A percentile compares a stretch with the other conserved stretches of the same genome.
Evolutionary conservation across 2,113 vertebrate genomes (phyloP).

Genomic region (Serinus canaria): DNA sequence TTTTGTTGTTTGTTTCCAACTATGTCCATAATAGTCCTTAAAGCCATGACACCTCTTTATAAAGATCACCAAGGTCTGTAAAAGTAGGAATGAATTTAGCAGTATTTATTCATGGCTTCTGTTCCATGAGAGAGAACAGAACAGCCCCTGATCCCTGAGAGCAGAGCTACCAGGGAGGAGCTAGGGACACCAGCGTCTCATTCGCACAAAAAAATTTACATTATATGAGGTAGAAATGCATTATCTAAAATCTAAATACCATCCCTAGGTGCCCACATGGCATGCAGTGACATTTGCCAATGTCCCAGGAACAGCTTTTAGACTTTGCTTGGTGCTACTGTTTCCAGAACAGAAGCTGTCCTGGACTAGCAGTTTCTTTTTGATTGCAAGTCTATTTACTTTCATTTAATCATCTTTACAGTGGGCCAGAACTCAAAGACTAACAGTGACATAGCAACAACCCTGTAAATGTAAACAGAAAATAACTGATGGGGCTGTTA

Average conservation of each 20-base stretch:
- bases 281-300: not conserved
- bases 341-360: not conserved
- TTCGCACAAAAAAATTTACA: not conserved
- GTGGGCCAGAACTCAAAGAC: not conserved
- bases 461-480: not conserved
- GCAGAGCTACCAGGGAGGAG: not conserved
- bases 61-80: not conserved
- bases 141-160: not conserved
- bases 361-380: not conserved
- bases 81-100: not conserved
- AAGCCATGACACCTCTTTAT: not conserved
- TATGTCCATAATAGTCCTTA: not conserved
- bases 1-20: not conserved
- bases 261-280: not conserved
- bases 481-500: not conserved
- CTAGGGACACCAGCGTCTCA: not conserved
- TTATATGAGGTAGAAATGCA: not conserved
- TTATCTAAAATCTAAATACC: not conserved
- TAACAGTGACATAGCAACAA: not conserved
- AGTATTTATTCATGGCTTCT: not conserved
- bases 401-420: not conserved
- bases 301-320: not conserved
- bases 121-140: not conserved
- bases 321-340: not conserved
- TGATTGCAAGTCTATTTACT: not conserved